Percentiles rank a stretch among this genome's conserved stretches.
Conservation (phyloP, 2,797 vertebrate species). For the Channallabes apus region DNA sequence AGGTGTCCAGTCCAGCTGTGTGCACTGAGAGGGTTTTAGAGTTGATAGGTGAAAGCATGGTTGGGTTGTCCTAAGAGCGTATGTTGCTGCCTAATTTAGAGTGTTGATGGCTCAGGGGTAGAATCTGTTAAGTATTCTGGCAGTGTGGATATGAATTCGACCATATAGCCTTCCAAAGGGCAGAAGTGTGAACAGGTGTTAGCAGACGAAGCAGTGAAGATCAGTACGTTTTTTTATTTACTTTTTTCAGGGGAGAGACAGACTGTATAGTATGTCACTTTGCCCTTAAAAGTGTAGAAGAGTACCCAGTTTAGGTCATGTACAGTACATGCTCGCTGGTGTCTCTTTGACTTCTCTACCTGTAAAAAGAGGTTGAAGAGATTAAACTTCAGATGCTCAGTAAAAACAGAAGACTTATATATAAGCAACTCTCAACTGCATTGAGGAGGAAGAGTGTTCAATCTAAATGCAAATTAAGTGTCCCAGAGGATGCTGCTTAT, state of each 20-base stretch:
- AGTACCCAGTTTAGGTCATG: neutral
- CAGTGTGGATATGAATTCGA: neutral
- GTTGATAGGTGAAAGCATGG: neutral
- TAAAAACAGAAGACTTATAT: slow-evolving; percentile 21
- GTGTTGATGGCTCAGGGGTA: neutral
- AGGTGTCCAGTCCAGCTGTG: slow-evolving; percentile 1
- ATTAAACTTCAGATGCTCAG: slow-evolving; percentile 29
- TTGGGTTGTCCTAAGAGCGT: neutral
- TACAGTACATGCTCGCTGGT: neutral
- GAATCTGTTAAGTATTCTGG: neutral
- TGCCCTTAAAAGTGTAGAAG: neutral
- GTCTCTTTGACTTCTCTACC: neutral
- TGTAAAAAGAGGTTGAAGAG: slow-evolving; percentile 17
- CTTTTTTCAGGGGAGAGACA: neutral
- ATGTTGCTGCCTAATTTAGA: neutral
- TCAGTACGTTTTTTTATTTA: neutral
- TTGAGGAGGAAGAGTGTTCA: slow-evolving; percentile 37
- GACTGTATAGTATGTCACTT: too few relatives aligned
- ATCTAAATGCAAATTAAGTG: slow-evolving; percentile 57
- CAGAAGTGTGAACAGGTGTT: neutral
- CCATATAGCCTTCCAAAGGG: too few relatives aligned
- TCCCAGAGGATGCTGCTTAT: slow-evolving; percentile 24
- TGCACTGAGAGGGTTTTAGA: slow-evolving; percentile 5
- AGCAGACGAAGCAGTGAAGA: neutral
- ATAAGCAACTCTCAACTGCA: slow-evolving; percentile 12